Evolutionary conservation across 1,140 invertebrate genomes (phyloP).

Genomic region (Colletes latitarsis): DNA sequence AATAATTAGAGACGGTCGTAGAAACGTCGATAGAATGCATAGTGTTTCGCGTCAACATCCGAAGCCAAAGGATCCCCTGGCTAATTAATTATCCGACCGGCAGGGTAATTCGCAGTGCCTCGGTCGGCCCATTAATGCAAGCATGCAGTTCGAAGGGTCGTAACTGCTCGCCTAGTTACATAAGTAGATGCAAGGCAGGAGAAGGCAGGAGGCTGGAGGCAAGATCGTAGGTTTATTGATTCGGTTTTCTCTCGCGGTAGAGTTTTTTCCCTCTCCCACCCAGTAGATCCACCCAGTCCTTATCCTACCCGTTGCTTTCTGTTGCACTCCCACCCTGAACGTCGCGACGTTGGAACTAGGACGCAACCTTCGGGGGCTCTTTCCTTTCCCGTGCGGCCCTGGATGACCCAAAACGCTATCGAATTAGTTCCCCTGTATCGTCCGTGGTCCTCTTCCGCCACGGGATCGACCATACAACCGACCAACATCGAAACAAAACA

Average conservation of each 20-base stretch:
- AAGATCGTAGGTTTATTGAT: constrained; percentile 76
- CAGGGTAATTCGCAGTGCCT: constrained; percentile 25
- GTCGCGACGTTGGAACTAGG: constrained; percentile 67
- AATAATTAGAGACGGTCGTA: not conserved
- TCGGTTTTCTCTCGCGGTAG: constrained; percentile 72
- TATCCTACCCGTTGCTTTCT: constrained; percentile 70
- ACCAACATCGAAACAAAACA: not conserved
- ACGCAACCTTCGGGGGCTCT: constrained; percentile 62
- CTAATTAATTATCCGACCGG: constrained; percentile 49
- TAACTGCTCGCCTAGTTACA: constrained; percentile 61
- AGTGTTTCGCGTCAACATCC: not conserved
- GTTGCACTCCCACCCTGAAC: constrained; percentile 60
- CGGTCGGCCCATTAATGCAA: constrained; percentile 45
- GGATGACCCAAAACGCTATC: constrained; percentile 50
- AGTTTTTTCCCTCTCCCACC: constrained; percentile 68
- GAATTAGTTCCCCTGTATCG: constrained; percentile 47
- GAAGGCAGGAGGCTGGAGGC: constrained; percentile 48
- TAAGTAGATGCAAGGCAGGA: constrained; percentile 67
- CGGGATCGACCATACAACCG: not conserved
- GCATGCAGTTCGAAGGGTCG: constrained; percentile 42
- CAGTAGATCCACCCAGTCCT: constrained; percentile 55
- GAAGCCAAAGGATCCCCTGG: constrained; percentile 1
- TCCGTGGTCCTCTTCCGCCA: constrained; percentile 1
- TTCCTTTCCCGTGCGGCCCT: constrained; percentile 43
- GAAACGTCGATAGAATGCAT: not conserved